Base-by-base conservation (phyloP, 2,888 invertebrate genomes). In the Calliphora vomitoria region DNA sequence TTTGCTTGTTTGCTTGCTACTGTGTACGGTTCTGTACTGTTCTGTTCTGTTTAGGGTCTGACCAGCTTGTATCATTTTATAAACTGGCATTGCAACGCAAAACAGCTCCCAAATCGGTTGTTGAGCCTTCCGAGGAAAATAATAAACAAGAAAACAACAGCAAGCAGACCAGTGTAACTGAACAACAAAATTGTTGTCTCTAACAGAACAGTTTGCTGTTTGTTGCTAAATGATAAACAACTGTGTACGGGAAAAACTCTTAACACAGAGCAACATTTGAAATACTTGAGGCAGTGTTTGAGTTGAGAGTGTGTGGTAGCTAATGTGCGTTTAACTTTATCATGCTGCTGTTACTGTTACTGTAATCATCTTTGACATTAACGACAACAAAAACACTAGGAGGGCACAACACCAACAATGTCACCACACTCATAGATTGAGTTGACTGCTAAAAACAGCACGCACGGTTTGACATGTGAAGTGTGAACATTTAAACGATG, bases 51-150 rank as follows among this genome's bases (percentile, higher is more conserved):
- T 50, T 41, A 47, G 53, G 89, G 89, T 88, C 84, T 88, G 89
- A 80, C 89, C 89, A 89, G 84, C 82, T 31, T 88, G 69, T 83
- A 87, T 78, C 85, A 80, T 88, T 89, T 89, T 86, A 78, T 83
- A 87, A 86, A 88, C 86, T 88, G 90, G 89, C 91, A 92, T 92
- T 92, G 90, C 89, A 88, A 82, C 88, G 89, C 89, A 89, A 92
- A 90, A 90, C 90, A 88, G 91, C 90, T 89, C 86, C 75, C 89
- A 90, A 90, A 91, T 89, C 90, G 90, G 90, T 91, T 90, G 89
- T 88, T 89, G 66, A 71, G 79, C 84, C 79, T 82, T 80, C 58
- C 80, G 86, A 62, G 35, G 38, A 41, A 31, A 58, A 69, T 55
- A 68, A 47, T 53, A 78, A 83, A 78, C 55, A 82, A 53, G 20